Evolutionary conservation across 1,140 invertebrate species (phyloP).

Genomic region (Eriocheir sinensis): DNA sequence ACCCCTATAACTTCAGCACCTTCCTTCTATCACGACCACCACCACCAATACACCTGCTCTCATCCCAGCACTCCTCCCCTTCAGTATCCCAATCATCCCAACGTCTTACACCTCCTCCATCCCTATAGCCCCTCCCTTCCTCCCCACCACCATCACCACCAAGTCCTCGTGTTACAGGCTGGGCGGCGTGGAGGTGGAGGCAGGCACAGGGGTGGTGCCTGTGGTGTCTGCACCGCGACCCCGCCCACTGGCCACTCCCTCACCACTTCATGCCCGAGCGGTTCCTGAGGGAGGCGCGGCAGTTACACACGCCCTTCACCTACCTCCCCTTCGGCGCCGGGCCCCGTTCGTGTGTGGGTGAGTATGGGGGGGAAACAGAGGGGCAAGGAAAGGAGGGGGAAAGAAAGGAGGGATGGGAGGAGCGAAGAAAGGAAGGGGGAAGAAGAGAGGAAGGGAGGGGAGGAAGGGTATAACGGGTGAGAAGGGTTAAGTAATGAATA

Average conservation of each 20-base stretch:
- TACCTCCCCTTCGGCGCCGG: constrained; percentile 86
- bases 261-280: constrained; percentile 94
- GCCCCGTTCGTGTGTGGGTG: constrained; percentile 89
- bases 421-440: neutral
- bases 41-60: neutral
- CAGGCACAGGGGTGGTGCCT: constrained; percentile 82
- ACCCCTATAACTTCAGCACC: neutral
- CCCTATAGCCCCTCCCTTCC: no score
- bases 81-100: no score
- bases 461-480: neutral
- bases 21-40: no score
- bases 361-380: no score
- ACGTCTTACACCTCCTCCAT: no score
- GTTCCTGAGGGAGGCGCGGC: constrained; percentile 90
- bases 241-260: constrained; percentile 91
- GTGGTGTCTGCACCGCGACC: constrained; percentile 89
- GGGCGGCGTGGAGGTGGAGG: constrained; percentile 14
- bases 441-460: neutral
- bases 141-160: neutral
- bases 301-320: constrained; percentile 83
- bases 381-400: no score
- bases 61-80: neutral
- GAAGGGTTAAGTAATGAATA: neutral
- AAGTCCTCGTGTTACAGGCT: neutral
- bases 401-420: neutral